Conservation (phyloP, 2,888 invertebrate genomes). For the Callimorpha dominula region DNA sequence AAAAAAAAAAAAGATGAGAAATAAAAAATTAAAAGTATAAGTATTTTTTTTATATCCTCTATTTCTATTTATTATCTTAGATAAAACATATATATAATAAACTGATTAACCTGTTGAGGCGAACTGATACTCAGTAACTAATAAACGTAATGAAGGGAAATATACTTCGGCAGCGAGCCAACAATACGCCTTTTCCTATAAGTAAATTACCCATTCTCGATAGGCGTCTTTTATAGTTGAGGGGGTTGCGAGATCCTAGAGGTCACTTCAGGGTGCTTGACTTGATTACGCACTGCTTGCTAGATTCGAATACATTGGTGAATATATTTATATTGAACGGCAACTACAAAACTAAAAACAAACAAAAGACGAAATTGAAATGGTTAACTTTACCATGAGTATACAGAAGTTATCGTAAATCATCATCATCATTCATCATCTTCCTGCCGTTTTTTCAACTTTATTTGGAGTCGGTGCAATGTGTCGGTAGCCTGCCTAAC, state of each 20-base stretch:
- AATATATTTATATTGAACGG: neutral
- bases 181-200: neutral
- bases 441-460: no score
- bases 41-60: no score
- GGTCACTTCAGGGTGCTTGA: neutral
- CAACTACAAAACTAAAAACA: no score
- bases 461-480: no score
- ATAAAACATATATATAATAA: neutral
- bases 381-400: no score
- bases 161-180: neutral
- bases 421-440: no score
- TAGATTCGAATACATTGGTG: neutral
- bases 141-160: neutral
- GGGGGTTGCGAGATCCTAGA: neutral
- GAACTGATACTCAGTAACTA: neutral
- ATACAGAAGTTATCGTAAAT: no score
- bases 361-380: no score
- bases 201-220: constrained; percentile 1
- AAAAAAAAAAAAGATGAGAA: no score
- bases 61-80: neutral
- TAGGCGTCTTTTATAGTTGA: neutral
- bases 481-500: no score
- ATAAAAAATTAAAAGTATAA: no score
- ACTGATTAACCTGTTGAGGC: neutral
- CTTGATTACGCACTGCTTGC: neutral